Percentiles rank a stretch among this genome's conserved stretches.
These are phyloP conservation scores for Leguminivora glycinivorella DNA, from an alignment of 1,140 invertebrate species.

Conservation along the genomic window DNA sequence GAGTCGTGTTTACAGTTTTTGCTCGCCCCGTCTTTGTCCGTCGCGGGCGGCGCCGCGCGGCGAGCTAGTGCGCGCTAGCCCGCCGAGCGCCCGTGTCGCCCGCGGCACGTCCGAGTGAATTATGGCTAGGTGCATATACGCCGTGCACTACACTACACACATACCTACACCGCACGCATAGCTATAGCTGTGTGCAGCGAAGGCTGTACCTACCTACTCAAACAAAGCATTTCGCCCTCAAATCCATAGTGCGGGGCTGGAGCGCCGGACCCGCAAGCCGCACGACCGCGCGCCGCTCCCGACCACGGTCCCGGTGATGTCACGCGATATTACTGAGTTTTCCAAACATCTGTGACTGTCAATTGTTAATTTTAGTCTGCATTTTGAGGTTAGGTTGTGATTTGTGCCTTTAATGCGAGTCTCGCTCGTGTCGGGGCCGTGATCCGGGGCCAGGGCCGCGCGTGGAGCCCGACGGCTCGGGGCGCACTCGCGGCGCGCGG, in stretches of 20 bases:
- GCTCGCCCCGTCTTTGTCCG: conserved; percentile 63
- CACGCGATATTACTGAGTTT: conserved; percentile 52
- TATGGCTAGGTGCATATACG: conserved; percentile 69
- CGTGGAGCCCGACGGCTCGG: conserved; percentile 7
- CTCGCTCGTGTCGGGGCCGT: not conserved
- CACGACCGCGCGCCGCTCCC: conserved; percentile 41
- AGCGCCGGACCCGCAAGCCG: conserved; percentile 51
- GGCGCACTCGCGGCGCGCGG: conserved; percentile 2
- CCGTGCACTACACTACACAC: conserved; percentile 54
- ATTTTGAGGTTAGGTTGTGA: conserved; percentile 76
- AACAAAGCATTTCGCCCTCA: conserved; percentile 74
- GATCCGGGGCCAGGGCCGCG: conserved; percentile 20
- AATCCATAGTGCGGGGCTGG: conserved; percentile 59
- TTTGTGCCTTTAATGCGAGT: conserved; percentile 46
- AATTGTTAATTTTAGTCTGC: conserved; percentile 62
- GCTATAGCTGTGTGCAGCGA: conserved; percentile 64
- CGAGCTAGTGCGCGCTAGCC: conserved; percentile 42
- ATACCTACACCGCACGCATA: conserved; percentile 67
- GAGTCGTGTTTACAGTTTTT: conserved; percentile 75
- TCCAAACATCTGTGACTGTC: conserved; percentile 70
- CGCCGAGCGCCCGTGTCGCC: conserved; percentile 54
- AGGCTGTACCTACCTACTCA: conserved; percentile 74
- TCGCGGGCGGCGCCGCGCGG: conserved; percentile 48
- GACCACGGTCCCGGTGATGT: conserved; percentile 46
- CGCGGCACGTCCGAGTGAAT: conserved; percentile 59